phyloP scores from a whole-genome alignment of 2,888 invertebrate species.

The Melieria omissa region DNA sequence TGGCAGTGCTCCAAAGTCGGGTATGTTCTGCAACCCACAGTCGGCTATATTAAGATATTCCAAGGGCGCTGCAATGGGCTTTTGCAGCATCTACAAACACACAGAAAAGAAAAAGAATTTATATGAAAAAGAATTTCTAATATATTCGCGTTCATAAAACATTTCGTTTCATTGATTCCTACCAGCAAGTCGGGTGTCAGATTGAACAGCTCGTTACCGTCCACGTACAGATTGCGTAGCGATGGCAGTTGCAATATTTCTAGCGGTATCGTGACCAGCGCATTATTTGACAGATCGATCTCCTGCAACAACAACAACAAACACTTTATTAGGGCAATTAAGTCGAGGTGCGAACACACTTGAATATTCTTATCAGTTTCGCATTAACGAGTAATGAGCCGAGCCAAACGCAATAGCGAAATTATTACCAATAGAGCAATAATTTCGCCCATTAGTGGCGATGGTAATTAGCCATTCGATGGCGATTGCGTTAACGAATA shows the following conservation, averaged over 20 bases:
- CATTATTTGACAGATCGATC: slow-evolving; percentile 66
- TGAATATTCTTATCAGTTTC: too few species aligned
- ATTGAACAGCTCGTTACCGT: slow-evolving; percentile 61
- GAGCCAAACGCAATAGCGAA: too few species aligned
- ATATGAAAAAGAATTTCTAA: not conserved
- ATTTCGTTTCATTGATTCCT: slow-evolving; percentile 27
- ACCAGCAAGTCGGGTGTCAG: slow-evolving; percentile 57
- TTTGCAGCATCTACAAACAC: slow-evolving; percentile 54
- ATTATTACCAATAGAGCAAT: too few species aligned
- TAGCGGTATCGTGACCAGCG: slow-evolving; percentile 61
- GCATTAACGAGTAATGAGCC: too few species aligned
- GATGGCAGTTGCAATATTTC: slow-evolving; percentile 70
- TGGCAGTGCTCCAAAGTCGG: slow-evolving; percentile 72
- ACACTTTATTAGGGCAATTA: not conserved
- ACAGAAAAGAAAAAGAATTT: slow-evolving; percentile 4
- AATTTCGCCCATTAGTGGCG: too few species aligned
- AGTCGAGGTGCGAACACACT: not conserved
- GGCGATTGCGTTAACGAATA: too few species aligned
- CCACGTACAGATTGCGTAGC: slow-evolving; percentile 73
- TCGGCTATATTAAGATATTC: slow-evolving; percentile 72
- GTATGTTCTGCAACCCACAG: slow-evolving; percentile 71
- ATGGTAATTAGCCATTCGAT: too few species aligned
- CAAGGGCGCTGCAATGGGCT: slow-evolving; percentile 72
- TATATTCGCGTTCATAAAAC: not conserved
- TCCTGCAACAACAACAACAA: slow-evolving; percentile 51